Evolutionary conservation across 2,113 vertebrate genomes (phyloP).

Genomic region (Sylvilagus bachmani): DNA sequence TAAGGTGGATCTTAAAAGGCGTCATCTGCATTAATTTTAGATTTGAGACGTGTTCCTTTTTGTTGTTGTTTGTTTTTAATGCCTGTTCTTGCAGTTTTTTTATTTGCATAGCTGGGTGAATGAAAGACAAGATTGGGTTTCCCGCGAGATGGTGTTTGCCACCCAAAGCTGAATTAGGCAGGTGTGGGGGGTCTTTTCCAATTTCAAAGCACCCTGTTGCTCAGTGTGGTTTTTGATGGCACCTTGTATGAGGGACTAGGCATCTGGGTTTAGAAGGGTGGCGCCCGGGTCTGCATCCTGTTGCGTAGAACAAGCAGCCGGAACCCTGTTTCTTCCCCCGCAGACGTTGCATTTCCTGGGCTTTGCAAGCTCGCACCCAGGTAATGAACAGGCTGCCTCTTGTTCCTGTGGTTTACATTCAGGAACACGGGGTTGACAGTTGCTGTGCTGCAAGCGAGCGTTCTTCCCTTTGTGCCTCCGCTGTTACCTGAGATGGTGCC

Average conservation of each 20-base stretch:
- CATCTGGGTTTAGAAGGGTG: neutral
- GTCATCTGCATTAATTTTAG: conserved; percentile 70
- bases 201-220: conserved; percentile 65
- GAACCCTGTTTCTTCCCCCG: neutral
- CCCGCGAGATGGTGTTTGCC: conserved; percentile 44
- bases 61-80: neutral
- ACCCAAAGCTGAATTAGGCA: neutral
- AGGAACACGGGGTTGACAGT: neutral
- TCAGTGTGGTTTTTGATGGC: conserved; percentile 25
- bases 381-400: conserved; percentile 39
- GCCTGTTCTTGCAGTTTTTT: neutral
- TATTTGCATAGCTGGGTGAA: conserved; percentile 78
- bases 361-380: neutral
- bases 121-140: conserved; percentile 68
- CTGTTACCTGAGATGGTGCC: neutral
- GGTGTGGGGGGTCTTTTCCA: too few species aligned
- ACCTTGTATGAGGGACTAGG: neutral
- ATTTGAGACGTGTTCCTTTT: conserved; percentile 64
- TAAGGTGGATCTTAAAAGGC: neutral
- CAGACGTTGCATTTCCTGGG: conserved; percentile 27
- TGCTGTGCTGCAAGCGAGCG: neutral
- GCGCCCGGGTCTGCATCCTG: neutral
- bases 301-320: neutral
- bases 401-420: conserved; percentile 51
- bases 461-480: conserved; percentile 17